A percentile compares a stretch with the other conserved stretches of the same genome.
phyloP scores from a whole-genome alignment of 2,888 invertebrate genomes.

The Mellilla xanthometata region DNA sequence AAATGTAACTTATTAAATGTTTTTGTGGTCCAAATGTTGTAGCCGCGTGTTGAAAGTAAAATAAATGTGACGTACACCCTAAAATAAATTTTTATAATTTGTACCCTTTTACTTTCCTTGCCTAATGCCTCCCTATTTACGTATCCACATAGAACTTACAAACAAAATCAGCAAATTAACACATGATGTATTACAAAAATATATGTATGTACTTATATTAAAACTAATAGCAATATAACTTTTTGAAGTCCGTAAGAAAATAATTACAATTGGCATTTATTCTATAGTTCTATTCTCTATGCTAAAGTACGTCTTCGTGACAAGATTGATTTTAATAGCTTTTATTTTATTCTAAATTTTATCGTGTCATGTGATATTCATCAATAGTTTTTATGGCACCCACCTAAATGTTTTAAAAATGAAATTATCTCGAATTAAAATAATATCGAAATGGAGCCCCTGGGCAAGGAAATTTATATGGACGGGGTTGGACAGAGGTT shows the following conservation, averaged over 20 bases:
- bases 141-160: too few relatives aligned
- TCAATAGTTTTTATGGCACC: constrained; percentile 19
- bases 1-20: not conserved
- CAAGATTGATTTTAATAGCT: constrained; percentile 27
- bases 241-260: too few relatives aligned
- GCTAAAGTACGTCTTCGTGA: constrained; percentile 24
- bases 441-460: constrained; percentile 42
- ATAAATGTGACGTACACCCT: not conserved
- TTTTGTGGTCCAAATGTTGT: constrained; percentile 1
- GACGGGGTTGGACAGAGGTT: constrained; percentile 19
- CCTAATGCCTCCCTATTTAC: too few relatives aligned
- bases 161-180: too few relatives aligned
- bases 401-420: constrained; percentile 42
- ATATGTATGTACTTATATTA: too few relatives aligned
- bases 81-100: too few relatives aligned
- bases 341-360: constrained; percentile 45
- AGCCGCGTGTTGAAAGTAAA: not conserved
- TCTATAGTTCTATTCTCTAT: constrained; percentile 43
- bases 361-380: constrained; percentile 43
- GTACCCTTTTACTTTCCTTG: too few relatives aligned
- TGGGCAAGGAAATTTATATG: constrained; percentile 2
- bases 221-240: too few relatives aligned
- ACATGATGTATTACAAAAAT: too few relatives aligned
- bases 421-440: constrained; percentile 64
- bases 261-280: constrained; percentile 22